phyloP scores from a whole-genome alignment of 2,113 vertebrate genomes.

The human (Homo sapiens) region GRCh38 chr13:107554501-107555000 shows the following conservation, averaged over 20 bases:
- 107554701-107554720: not conserved
- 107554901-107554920: slow-evolving; percentile 81
- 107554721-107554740: not conserved
- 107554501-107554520: not conserved
- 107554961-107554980: not conserved
- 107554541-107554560: not conserved
- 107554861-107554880: slow-evolving; percentile 79
- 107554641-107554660: not conserved
- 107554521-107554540: not conserved
- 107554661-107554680: not conserved
- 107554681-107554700: not conserved
- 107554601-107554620: not conserved
- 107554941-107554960: not conserved
- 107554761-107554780: slow-evolving; percentile 40
- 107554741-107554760: not conserved
- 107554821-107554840: slow-evolving; percentile 42
- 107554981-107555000: not conserved
- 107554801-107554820: slow-evolving; percentile 62
- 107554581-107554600: rapidly evolving
- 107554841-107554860: slow-evolving; percentile 80
- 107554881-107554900: slow-evolving; percentile 75
- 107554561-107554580: not conserved
- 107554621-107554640: not conserved
- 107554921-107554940: slow-evolving; percentile 31
- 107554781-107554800: slow-evolving; percentile 35